Evolutionary conservation across 2,113 vertebrate genomes (phyloP).

Genomic region (Todiramphus saurophagus): DNA sequence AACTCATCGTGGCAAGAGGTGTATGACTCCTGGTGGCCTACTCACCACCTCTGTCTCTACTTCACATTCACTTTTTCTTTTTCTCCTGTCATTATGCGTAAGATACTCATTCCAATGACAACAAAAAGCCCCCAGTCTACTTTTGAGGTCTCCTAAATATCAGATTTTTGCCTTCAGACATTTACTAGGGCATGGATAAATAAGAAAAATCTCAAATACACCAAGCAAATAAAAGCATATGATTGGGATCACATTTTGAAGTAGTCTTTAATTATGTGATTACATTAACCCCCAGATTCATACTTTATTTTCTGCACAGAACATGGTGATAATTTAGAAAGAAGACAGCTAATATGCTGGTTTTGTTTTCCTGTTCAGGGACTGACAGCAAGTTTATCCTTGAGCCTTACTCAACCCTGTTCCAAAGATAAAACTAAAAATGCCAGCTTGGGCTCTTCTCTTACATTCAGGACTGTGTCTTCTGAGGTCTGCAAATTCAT

Average conservation of each 20-base stretch:
- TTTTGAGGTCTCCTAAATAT: background rate
- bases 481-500: background rate
- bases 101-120: background rate
- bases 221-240: background rate
- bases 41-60: background rate
- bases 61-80: background rate
- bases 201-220: background rate
- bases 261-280: background rate
- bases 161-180: background rate
- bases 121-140: background rate
- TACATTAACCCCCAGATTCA: background rate
- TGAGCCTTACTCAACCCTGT: background rate
- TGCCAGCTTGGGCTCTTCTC: background rate
- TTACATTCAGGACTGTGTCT: background rate
- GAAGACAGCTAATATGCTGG: background rate
- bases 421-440: background rate
- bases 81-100: background rate
- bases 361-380: background rate
- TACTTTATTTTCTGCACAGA: background rate
- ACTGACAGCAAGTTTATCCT: background rate
- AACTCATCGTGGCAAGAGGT: background rate
- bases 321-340: background rate
- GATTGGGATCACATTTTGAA: background rate
- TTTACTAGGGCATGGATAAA: background rate
- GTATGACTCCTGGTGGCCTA: background rate